Evolutionary conservation across 2,797 vertebrate species (phyloP), one percentile per base, ranked within the genome.

Genomic region (Rhynchotus rufescens): DNA sequence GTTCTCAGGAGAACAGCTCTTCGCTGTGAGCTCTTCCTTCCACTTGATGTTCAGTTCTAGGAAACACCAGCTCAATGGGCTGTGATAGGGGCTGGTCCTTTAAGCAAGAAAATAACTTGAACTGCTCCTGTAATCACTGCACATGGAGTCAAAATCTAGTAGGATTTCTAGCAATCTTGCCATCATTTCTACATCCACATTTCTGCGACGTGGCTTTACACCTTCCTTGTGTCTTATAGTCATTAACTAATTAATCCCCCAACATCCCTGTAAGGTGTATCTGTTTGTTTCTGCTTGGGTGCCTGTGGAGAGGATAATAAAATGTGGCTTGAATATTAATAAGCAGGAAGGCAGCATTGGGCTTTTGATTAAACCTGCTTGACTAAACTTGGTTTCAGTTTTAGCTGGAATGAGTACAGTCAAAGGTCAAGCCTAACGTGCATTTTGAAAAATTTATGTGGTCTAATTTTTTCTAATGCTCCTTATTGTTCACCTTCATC

Each of bases 221-320:
- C 77, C 87, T 95, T 93, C 60, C 66, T 54, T 89, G 93, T 92
- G 87, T 89, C 89, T 90, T 84, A 75, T 76, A 71, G 84, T 92
- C 93, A 95, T 93, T 95, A 95, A 89, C 80, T 94, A 94, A 96
- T 94, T 94, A 95, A 95, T 93, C 85, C 94, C 65, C 45, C 86
- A 89, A 88, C 89, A 86, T 57, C 52, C 38, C 57, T 82, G 84
- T 91, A 86, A 92, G 76, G 86, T 82, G 42, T 95, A 84, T 89
- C 74, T 92, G 38, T 91, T 93, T 89, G 60, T 93, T 95, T 93
- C 87, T 96, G 85, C 94, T 86, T 89, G 89, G 71, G 32, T 94
- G 87, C 60, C 80, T 95, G 15, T 52, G 74, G 76, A 54, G 80
- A 91, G 52, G 75, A 93, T 82, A 77, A 74, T 74, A 90, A 32